Evolutionary conservation across 2,888 invertebrate genomes (phyloP).

Genomic region (Bibio marci): DNA sequence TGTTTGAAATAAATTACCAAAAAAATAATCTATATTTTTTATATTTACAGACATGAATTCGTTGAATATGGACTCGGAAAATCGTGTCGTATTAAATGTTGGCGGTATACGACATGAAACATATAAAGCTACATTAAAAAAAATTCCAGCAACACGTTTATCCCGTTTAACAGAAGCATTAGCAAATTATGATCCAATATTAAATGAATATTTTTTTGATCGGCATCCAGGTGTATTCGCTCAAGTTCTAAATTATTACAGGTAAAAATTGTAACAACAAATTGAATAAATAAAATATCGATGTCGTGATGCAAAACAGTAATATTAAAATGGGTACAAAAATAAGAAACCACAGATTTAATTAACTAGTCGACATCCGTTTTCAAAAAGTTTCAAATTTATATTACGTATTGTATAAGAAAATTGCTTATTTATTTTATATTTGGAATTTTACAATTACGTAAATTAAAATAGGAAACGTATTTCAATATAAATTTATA

Average conservation of each 20-base stretch:
- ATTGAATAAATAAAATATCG: background rate
- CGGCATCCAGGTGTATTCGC: slow-evolving; percentile 93
- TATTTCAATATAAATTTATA: too few relatives aligned
- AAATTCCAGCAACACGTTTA: slow-evolving; percentile 89
- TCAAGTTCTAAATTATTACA: slow-evolving; percentile 93
- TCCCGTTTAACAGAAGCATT: slow-evolving; percentile 90
- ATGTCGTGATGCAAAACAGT: too few relatives aligned
- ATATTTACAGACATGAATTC: slow-evolving; percentile 53
- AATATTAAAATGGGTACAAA: too few relatives aligned
- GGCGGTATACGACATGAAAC: slow-evolving; percentile 96
- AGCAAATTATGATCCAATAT: slow-evolving; percentile 96
- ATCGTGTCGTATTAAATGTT: slow-evolving; percentile 96
- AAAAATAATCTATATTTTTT: too few relatives aligned
- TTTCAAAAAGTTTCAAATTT: too few relatives aligned
- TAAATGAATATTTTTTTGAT: slow-evolving; percentile 99
- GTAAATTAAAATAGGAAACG: too few relatives aligned
- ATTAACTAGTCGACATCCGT: too few relatives aligned
- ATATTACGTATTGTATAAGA: too few relatives aligned
- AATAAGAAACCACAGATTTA: too few relatives aligned
- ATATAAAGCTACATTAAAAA: slow-evolving; percentile 89
- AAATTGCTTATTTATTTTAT: too few relatives aligned
- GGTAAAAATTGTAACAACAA: slow-evolving; percentile 29
- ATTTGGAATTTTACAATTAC: too few relatives aligned
- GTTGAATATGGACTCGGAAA: slow-evolving; percentile 91
- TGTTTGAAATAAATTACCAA: too few relatives aligned